These are phyloP conservation scores for Petroica traversi DNA, from an alignment of 2,113 vertebrate genomes.

Conservation along the genomic window DNA sequence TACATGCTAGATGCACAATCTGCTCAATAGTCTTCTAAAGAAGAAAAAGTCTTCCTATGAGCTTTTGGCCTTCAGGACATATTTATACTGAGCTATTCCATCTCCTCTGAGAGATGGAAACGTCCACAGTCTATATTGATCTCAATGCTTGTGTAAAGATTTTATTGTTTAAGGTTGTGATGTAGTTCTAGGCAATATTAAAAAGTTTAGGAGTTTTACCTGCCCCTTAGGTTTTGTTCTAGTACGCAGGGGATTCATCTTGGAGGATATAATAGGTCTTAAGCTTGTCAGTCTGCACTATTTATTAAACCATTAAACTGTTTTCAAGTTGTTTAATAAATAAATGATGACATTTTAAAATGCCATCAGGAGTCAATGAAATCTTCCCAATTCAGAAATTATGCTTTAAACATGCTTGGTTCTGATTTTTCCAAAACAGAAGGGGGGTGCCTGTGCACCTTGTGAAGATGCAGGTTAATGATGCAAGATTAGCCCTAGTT, in stretches of 20 bases:
- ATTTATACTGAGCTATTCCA: not conserved
- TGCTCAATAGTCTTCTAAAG: not conserved
- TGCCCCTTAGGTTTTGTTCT: not conserved
- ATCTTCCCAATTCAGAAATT: not conserved
- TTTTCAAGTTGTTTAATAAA: not conserved
- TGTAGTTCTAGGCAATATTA: not conserved
- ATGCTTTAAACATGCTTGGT: not conserved
- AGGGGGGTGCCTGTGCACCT: not conserved
- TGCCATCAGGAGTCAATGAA: not conserved
- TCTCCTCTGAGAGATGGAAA: not conserved
- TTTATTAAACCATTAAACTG: not conserved
- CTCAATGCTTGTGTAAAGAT: not conserved
- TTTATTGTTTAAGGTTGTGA: not conserved
- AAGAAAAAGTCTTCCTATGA: not conserved
- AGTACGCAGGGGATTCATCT: not conserved
- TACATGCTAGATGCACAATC: not conserved
- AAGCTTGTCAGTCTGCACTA: not conserved
- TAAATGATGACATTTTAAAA: not conserved
- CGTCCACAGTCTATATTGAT: not conserved
- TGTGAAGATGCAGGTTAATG: not conserved
- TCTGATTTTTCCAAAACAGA: not conserved
- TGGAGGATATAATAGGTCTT: not conserved
- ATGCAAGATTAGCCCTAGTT: not conserved
- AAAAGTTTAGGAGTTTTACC: not conserved
- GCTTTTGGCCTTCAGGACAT: not conserved